These are phyloP conservation scores for Microtus californicus DNA, from an alignment of 2,797 vertebrate genomes.

Conservation along the genomic window DNA sequence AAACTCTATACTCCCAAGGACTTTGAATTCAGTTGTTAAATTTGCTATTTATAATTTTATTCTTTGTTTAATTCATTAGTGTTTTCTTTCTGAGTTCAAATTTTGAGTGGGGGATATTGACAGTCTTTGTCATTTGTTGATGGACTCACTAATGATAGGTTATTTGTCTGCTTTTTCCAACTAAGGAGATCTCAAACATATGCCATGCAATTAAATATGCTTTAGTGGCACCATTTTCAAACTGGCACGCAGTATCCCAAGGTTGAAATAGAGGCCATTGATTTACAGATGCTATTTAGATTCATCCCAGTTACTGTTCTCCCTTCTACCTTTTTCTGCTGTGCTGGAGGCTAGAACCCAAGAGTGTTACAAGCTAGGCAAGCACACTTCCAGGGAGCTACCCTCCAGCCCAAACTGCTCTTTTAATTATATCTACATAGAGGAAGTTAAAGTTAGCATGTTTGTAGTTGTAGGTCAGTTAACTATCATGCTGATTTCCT, in stretches of 20 bases:
- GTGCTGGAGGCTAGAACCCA: neutral
- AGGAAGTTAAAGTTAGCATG: neutral
- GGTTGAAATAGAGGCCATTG: neutral
- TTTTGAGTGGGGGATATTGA: neutral
- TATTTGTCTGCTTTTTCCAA: constrained; percentile 10
- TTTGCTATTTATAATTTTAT: neutral
- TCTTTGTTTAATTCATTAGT: constrained; percentile 22
- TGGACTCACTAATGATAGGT: neutral
- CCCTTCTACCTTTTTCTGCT: neutral
- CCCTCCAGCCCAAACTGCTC: neutral
- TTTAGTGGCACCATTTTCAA: constrained; percentile 25
- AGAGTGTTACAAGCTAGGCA: neutral
- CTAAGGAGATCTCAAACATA: neutral
- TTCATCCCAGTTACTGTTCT: neutral
- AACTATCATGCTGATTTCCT: neutral
- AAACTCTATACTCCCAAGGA: neutral
- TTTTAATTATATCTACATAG: neutral
- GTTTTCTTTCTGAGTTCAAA: constrained; percentile 23
- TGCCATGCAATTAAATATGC: neutral
- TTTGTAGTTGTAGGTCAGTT: neutral
- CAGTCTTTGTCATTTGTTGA: constrained; percentile 37
- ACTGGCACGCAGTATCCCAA: neutral
- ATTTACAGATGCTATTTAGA: neutral
- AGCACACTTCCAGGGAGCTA: neutral
- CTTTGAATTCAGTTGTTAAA: neutral